Evolutionary conservation across 30 jellyfish, hydroid and myxozoan genomes (phyloP).

Genomic region (Aurelia sp.): DNA sequence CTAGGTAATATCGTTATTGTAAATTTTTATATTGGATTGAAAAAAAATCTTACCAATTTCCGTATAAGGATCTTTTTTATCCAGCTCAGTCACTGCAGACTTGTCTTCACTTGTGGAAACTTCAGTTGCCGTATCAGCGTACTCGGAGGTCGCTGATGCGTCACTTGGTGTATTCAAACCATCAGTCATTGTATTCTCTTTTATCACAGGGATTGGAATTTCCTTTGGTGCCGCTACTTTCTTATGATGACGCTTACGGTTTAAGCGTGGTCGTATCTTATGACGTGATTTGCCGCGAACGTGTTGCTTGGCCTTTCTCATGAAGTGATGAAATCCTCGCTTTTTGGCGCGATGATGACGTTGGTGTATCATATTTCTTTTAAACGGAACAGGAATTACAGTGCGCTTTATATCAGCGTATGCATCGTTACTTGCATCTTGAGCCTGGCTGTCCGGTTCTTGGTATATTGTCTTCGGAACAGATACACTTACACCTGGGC

Average conservation of each 20-base stretch:
- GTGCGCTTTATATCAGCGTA: slow-evolving; percentile 89
- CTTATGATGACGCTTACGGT: slow-evolving; percentile 27
- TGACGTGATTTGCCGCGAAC: not conserved
- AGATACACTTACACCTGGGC: slow-evolving; percentile 92
- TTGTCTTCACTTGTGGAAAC: slow-evolving; percentile 29
- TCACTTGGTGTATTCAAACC: slow-evolving; percentile 43
- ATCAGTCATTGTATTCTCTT: slow-evolving; percentile 28
- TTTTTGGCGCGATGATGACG: not conserved
- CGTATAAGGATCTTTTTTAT: slow-evolving; percentile 67
- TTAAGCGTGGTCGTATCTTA: not conserved
- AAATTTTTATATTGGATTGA: too few relatives aligned
- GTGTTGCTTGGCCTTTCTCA: not conserved
- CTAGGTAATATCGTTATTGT: too few relatives aligned
- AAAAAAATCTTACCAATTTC: slow-evolving; percentile 77
- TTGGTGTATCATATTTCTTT: slow-evolving; percentile 13
- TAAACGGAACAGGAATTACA: slow-evolving; percentile 22
- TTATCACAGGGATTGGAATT: slow-evolving; percentile 19
- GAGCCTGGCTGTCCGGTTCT: slow-evolving; percentile 44
- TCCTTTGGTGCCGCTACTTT: not conserved
- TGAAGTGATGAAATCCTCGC: slow-evolving; percentile 15
- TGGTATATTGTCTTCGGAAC: slow-evolving; percentile 71
- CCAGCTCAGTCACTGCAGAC: slow-evolving; percentile 21
- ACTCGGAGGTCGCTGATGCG: slow-evolving; percentile 21
- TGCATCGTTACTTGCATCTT: slow-evolving; percentile 59
- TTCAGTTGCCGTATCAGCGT: not conserved